Percentiles rank a stretch among this genome's conserved stretches.
Evolutionary conservation across 2,888 invertebrate genomes (phyloP).

Genomic region (Euspilapteryx auroguttella): DNA sequence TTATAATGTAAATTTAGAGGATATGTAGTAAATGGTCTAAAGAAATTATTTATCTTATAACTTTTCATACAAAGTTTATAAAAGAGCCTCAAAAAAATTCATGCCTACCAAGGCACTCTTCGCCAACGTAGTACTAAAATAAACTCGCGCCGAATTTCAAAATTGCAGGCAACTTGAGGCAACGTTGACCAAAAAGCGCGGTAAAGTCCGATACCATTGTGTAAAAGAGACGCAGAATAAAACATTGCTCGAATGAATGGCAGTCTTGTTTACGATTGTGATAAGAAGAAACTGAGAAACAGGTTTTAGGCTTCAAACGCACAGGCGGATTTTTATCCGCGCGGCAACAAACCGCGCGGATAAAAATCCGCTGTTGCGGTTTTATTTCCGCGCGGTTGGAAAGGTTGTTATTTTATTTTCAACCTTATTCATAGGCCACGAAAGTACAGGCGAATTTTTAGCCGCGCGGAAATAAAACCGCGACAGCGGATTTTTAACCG

Average conservation of each 20-base stretch:
- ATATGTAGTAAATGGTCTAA: too few species aligned
- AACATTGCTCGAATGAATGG: constrained; percentile 44
- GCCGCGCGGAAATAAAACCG: too few species aligned
- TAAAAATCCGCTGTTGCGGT: too few species aligned
- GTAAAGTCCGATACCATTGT: constrained; percentile 19
- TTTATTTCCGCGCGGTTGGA: too few species aligned
- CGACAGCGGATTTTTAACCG: too few species aligned
- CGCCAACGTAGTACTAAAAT: constrained; percentile 43
- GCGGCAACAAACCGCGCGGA: too few species aligned
- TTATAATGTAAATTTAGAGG: not conserved
- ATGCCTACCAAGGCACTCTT: constrained; percentile 37
- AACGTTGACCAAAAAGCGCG: constrained; percentile 56
- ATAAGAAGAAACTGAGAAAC: not conserved
- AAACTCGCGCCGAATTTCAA: constrained; percentile 52
- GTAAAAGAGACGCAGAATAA: constrained; percentile 58
- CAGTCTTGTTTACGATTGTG: constrained; percentile 56
- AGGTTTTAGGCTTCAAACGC: too few species aligned
- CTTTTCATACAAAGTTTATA: not conserved
- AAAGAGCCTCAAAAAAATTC: constrained; percentile 47
- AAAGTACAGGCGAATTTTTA: too few species aligned
- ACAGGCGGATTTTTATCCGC: too few species aligned
- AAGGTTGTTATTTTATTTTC: too few species aligned
- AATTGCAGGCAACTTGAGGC: constrained; percentile 48
- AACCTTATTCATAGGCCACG: too few species aligned
- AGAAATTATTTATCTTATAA: too few species aligned